Percentiles rank a stretch among this genome's conserved stretches.
Conservation (phyloP, 2,797 vertebrate species). For the Centropyge bicolor region DNA sequence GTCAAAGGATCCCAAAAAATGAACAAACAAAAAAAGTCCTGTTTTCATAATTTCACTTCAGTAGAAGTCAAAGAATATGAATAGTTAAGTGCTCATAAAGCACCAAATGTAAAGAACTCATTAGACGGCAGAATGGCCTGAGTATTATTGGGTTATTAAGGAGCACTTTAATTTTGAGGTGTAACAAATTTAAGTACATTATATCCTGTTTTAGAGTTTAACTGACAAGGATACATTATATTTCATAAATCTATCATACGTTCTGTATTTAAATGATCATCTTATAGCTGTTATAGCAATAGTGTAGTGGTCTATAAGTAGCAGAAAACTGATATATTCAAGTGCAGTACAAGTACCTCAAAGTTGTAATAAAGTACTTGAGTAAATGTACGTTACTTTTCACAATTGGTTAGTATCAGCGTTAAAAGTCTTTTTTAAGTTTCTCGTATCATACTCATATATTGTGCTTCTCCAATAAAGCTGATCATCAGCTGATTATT, state of each 20-base stretch:
- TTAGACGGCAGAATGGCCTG: neutral
- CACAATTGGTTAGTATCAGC: no score
- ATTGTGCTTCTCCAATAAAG: neutral
- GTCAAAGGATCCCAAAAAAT: neutral
- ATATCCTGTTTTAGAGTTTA: neutral
- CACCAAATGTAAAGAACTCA: neutral
- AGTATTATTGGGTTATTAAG: neutral
- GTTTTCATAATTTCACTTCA: neutral
- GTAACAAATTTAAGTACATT: neutral
- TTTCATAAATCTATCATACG: neutral
- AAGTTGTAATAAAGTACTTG: no score
- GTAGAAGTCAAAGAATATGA: no score
- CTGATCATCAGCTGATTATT: no score
- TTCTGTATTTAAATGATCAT: neutral
- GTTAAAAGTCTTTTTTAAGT: neutral
- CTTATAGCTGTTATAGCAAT: neutral
- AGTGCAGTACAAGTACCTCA: neutral
- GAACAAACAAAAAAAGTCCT: neutral
- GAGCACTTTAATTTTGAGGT: neutral
- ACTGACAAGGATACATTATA: neutral
- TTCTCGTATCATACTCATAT: neutral
- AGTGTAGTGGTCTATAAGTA: neutral
- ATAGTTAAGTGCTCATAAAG: no score
- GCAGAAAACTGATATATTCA: neutral
- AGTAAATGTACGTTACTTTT: no score